Percentiles rank a stretch among this genome's conserved stretches.
These are phyloP conservation scores for Lepus timidus DNA, from an alignment of 2,113 vertebrate species.

Conservation along the genomic window DNA sequence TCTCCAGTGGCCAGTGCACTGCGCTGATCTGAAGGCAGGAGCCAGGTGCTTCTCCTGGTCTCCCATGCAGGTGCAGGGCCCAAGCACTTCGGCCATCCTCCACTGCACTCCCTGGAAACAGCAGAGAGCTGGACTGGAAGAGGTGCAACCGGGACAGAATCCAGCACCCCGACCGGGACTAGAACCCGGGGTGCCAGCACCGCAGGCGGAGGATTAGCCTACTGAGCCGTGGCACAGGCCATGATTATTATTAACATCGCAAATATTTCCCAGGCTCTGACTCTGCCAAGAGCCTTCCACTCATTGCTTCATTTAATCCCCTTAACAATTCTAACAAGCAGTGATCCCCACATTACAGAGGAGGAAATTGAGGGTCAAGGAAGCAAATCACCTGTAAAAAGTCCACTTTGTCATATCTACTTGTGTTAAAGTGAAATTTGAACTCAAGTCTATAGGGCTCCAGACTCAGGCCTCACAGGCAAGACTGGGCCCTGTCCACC, in stretches of 20 bases:
- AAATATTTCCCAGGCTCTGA: constrained; percentile 34
- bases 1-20: too few relatives aligned
- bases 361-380: constrained; percentile 46
- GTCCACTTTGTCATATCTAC: neutral
- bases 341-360: neutral
- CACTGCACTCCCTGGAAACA: too few relatives aligned
- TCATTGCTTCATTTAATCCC: neutral
- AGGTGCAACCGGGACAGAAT: too few relatives aligned
- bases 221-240: too few relatives aligned
- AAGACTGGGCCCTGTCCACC: neutral
- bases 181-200: too few relatives aligned
- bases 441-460: constrained; percentile 36
- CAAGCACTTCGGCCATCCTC: too few relatives aligned
- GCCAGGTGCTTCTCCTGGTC: too few relatives aligned
- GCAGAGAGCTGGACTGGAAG: too few relatives aligned
- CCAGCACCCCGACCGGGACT: too few relatives aligned
- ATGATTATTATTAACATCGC: neutral
- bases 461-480: neutral
- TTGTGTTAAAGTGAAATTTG: neutral
- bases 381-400: neutral
- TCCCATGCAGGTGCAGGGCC: too few relatives aligned
- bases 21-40: too few relatives aligned
- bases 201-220: too few relatives aligned
- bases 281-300: neutral
- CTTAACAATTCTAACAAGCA: neutral